Conservation (phyloP, 2,797 vertebrate genomes). For the Acestrorhynchus altus region DNA sequence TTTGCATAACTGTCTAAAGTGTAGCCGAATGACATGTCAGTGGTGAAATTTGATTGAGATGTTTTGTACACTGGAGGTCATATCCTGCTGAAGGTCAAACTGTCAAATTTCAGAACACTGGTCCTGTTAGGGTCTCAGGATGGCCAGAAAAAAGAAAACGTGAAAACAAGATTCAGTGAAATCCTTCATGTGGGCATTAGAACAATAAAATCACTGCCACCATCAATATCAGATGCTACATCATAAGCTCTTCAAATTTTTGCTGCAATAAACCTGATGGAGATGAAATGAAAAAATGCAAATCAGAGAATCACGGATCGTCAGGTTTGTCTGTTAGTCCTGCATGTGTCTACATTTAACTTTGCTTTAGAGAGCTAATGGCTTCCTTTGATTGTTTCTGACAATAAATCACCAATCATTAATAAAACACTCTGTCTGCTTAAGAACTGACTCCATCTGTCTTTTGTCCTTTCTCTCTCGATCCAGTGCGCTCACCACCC, state of each 20-base stretch:
- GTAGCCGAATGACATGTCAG: not conserved
- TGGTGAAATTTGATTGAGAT: not conserved
- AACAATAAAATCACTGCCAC: not conserved
- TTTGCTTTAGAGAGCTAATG: constrained; percentile 24
- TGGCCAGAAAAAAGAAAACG: not conserved
- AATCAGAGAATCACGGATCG: not conserved
- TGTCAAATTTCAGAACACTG: not conserved
- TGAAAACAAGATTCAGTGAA: not conserved
- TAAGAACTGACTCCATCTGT: not conserved
- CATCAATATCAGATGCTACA: too few relatives aligned
- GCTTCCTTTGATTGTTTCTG: constrained; percentile 21
- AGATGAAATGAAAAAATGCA: not conserved
- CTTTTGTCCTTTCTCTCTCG: not conserved
- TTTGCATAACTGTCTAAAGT: not conserved
- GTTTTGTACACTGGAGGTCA: not conserved
- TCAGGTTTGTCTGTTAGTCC: not conserved
- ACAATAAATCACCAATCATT: constrained; percentile 21
- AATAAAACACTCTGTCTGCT: constrained; percentile 27
- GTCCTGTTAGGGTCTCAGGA: constrained; percentile 43
- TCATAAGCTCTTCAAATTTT: not conserved
- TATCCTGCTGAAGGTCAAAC: not conserved
- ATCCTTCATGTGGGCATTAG: not conserved
- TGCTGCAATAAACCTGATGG: not conserved
- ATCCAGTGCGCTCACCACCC: not conserved
- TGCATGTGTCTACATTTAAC: constrained; percentile 11